Base-by-base conservation (phyloP, 64 coral and sea anemone species). In the Exaiptasia diaphana region DNA sequence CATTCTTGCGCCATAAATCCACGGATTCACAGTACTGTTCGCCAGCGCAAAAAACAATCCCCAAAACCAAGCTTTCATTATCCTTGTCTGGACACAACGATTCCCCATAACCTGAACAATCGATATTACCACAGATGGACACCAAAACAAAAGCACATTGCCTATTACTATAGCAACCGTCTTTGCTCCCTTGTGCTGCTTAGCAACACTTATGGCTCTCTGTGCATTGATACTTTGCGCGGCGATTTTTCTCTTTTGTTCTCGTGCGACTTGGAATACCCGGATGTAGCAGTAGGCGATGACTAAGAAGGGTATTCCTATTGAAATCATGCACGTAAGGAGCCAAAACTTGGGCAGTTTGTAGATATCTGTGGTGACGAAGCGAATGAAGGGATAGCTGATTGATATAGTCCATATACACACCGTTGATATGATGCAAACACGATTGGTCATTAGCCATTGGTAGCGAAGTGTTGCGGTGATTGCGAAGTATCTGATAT, bases 261-360 rank as follows among this genome's bases (percentile, higher is more conserved):
- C 20, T 29, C 0, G 10, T 9, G 80, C 80, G 0, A 46, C 48
- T 13, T 58, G 52, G 23, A 53, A 83, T 18, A 83, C 71, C 8
- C 53, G 80, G 9, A 83, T 27, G 38, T 83, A 83, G 64, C 80
- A 83, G 53, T 40, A 83, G 17, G 80, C 42, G 15, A 83, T 71
- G 6, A 18, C 33, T 38, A 17, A 55, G 5, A 83, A 49, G 1
- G 80, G 80, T 1, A 83, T 56, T 3, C 67, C 26, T 27, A 83
- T 38, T 1, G 39, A 52, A 0, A 83, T 5, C 2, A 53, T 71
- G 10, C 33, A 71, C 0, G 11, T 23, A 23, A 53, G 5, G 2
- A 83, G 21, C 80, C 80, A 83, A 7, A 83, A 10, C 46, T 14
- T 55, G 33, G 64, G 80, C 15, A 83, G 48, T 3, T 50, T 24